Conservation (phyloP, 2,888 invertebrate genomes). For the Antheraea assamensis region DNA sequence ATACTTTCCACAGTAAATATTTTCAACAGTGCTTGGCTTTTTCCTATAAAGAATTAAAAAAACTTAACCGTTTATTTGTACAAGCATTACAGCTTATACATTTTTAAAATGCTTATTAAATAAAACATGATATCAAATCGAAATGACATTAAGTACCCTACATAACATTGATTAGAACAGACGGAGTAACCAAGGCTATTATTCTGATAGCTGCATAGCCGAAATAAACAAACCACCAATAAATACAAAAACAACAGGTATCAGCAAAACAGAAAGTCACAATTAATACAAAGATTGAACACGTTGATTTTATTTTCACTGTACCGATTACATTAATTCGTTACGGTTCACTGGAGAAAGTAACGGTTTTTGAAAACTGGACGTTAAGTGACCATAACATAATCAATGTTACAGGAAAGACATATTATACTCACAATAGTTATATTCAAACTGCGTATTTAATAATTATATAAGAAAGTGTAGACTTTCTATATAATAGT, state of each 20-base stretch:
- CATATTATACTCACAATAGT: not conserved
- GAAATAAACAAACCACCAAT: not conserved
- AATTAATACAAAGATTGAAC: constrained; percentile 10
- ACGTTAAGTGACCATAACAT: not conserved
- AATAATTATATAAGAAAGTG: not conserved
- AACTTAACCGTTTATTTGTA: no score
- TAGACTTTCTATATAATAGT: not conserved
- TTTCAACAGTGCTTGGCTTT: no score
- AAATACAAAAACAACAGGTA: not conserved
- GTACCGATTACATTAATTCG: constrained; percentile 14
- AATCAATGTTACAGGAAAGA: not conserved
- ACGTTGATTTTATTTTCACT: constrained; percentile 4
- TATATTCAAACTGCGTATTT: not conserved
- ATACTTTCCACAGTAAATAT: not conserved
- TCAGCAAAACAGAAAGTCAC: constrained; percentile 1
- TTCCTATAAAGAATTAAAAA: no score
- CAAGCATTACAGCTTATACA: no score
- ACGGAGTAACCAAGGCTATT: not conserved
- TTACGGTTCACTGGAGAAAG: constrained; percentile 7
- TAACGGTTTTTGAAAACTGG: constrained; percentile 10
- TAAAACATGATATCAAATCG: not conserved
- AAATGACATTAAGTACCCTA: not conserved
- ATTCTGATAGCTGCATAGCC: not conserved
- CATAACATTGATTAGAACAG: not conserved
- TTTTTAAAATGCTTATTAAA: no score